These are phyloP conservation scores for Brachionus calyciflorus DNA, from an alignment of 1,140 invertebrate species.

Conservation along the genomic window DNA sequence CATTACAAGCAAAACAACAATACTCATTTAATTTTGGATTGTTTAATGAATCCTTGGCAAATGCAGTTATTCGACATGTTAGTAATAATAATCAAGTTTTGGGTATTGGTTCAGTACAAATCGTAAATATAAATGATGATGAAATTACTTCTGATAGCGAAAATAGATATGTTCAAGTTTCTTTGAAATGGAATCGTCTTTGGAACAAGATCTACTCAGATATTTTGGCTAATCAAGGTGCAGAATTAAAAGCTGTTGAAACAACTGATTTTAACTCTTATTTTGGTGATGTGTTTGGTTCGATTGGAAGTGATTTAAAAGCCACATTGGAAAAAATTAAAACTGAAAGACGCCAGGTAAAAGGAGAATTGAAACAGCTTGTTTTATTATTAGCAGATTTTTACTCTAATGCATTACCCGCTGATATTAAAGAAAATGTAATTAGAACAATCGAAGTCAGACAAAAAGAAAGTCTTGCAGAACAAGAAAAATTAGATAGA, in stretches of 20 bases:
- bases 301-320: constrained; percentile 4
- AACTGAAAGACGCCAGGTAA: background rate
- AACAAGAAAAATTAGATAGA: background rate
- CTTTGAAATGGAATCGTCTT: constrained; percentile 31
- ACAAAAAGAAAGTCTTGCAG: background rate
- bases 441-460: background rate
- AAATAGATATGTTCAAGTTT: background rate
- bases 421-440: background rate
- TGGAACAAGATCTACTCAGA: constrained; percentile 24
- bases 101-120: background rate
- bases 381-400: background rate
- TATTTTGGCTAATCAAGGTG: background rate
- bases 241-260: background rate
- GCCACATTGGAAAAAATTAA: background rate
- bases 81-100: constrained; percentile 12
- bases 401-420: constrained; percentile 2
- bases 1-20: background rate
- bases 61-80: background rate
- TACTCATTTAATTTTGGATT: constrained; percentile 25
- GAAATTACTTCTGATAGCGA: background rate
- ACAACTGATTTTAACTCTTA: constrained; percentile 29
- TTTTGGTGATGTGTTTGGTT: constrained; percentile 23
- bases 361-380: background rate
- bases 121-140: background rate
- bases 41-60: constrained; percentile 17